Evolutionary conservation across 2,113 vertebrate genomes (phyloP).

Genomic region (Chlorodrepanis virens): DNA sequence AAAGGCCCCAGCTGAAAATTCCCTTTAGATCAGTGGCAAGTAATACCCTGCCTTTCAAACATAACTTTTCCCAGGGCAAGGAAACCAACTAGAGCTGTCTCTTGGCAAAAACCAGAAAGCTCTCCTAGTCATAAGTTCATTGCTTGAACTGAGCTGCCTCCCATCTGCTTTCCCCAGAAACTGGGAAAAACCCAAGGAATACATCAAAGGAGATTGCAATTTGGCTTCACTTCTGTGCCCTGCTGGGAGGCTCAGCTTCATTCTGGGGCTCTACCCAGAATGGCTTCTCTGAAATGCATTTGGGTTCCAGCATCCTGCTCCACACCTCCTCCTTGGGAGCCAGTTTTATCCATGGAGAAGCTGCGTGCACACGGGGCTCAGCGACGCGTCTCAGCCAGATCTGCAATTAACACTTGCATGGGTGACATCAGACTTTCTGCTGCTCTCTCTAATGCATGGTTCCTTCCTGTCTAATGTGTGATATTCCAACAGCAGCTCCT

Average conservation of each 20-base stretch:
- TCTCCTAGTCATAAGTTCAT: not conserved
- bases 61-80: not conserved
- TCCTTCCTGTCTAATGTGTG: not conserved
- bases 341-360: slow-evolving; percentile 24
- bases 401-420: slow-evolving; percentile 56
- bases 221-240: not conserved
- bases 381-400: not conserved
- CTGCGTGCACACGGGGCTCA: not conserved
- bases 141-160: not conserved
- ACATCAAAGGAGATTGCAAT: accelerated
- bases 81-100: not conserved
- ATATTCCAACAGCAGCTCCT: not conserved
- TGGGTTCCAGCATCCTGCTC: not conserved
- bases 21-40: not conserved
- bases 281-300: not conserved
- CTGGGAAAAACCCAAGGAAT: not conserved
- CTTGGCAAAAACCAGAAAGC: not conserved
- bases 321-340: not conserved
- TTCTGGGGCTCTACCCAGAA: not conserved
- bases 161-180: not conserved
- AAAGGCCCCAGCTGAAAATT: not conserved
- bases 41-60: not conserved
- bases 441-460: not conserved
- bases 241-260: not conserved
- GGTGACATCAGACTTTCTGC: slow-evolving; percentile 40